A percentile compares a stretch with the other conserved stretches of the same genome.
phyloP scores from a whole-genome alignment of 2,797 vertebrate genomes.

The Schizopygopsis malacanthus region DNA sequence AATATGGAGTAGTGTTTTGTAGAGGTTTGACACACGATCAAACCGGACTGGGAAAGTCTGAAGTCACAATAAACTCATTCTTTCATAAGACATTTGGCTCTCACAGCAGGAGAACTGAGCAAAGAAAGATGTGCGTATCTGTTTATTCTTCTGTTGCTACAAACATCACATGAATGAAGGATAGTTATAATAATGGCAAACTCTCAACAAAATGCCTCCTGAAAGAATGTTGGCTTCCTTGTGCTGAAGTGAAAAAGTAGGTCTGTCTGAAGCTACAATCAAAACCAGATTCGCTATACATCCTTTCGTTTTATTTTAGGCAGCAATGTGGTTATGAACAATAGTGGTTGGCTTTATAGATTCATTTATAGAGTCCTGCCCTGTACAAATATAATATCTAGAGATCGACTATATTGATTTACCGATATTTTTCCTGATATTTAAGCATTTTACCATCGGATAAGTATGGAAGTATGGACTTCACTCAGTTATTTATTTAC shows the following conservation, averaged over 20 bases:
- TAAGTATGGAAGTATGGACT: too few species aligned
- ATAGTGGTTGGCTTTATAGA: neutral
- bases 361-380: neutral
- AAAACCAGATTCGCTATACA: neutral
- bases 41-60: neutral
- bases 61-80: slow-evolving; percentile 35
- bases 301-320: neutral
- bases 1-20: neutral
- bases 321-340: neutral
- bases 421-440: too few species aligned
- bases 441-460: too few species aligned
- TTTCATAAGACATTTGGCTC: slow-evolving; percentile 7
- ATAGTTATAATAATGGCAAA: slow-evolving; percentile 12
- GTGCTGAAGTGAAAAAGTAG: neutral
- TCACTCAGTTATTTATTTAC: too few species aligned
- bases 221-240: slow-evolving; percentile 31
- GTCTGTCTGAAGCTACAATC: neutral
- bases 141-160: slow-evolving; percentile 26
- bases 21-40: neutral
- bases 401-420: too few species aligned
- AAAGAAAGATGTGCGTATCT: neutral
- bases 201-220: neutral
- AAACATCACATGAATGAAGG: slow-evolving; percentile 6
- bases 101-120: neutral
- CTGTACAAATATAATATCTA: neutral